A percentile compares a stretch with the other conserved stretches of the same genome.
Conservation (phyloP, 2,797 vertebrate species). For the Apogon hyalosoma region DNA sequence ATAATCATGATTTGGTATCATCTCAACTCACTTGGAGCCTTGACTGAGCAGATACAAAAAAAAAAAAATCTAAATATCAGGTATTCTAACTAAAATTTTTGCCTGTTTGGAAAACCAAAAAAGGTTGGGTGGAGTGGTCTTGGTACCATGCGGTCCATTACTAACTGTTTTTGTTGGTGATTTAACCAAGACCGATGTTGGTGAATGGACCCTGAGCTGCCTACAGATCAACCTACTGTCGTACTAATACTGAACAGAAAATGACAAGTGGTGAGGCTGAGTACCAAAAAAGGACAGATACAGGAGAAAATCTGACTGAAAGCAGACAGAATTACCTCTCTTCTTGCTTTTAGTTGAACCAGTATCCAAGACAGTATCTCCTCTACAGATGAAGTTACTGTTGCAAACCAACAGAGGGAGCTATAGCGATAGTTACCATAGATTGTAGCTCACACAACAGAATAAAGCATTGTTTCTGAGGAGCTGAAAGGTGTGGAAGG, state of each 20-base stretch:
- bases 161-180: conserved; percentile 9
- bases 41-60: no score
- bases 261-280: conserved; percentile 1
- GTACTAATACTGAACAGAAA: conserved; percentile 35
- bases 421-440: not conserved
- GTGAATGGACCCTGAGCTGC: conserved; percentile 72
- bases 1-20: no score
- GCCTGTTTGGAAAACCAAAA: no score
- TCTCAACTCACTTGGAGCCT: no score
- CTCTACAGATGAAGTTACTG: conserved; percentile 5
- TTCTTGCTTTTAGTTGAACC: not conserved
- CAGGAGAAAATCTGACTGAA: not conserved
- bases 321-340: not conserved
- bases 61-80: no score
- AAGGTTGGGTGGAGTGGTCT: no score
- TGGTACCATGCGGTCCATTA: no score
- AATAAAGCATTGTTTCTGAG: conserved; percentile 7
- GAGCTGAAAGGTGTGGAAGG: not conserved
- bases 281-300: conserved; percentile 26
- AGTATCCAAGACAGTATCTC: not conserved
- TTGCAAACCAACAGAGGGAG: conserved; percentile 41
- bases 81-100: no score
- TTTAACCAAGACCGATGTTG: conserved; percentile 41
- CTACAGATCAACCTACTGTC: conserved; percentile 75
- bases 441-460: not conserved